phyloP scores from a whole-genome alignment of 2,888 invertebrate genomes.

The Odontocolon sp. region DNA sequence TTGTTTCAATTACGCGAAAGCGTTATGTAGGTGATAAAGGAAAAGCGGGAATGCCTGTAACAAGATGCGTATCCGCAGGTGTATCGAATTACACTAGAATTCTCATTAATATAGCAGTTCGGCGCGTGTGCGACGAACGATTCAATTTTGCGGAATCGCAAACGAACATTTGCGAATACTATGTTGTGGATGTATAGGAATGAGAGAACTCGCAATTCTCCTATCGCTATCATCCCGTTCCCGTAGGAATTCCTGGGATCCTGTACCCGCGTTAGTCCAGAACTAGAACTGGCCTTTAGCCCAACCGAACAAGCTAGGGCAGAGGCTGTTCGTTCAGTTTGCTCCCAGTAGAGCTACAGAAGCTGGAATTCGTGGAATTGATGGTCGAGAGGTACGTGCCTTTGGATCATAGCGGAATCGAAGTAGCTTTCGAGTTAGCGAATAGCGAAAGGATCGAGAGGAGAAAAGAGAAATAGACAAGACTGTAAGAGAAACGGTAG shows the following conservation, averaged over 20 bases:
- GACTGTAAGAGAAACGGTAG: not conserved
- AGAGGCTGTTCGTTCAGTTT: not conserved
- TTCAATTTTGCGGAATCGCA: conserved; percentile 44
- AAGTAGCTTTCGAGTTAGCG: conserved; percentile 22
- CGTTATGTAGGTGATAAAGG: too few species aligned
- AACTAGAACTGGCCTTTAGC: not conserved
- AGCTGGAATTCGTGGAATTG: conserved; percentile 51
- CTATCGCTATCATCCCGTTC: not conserved
- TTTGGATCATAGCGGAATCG: conserved; percentile 26
- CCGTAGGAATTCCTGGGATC: not conserved
- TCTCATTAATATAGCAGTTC: conserved; percentile 20
- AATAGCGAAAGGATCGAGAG: not conserved
- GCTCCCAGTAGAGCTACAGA: not conserved
- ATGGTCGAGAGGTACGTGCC: conserved; percentile 38
- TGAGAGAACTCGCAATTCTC: conserved; percentile 31
- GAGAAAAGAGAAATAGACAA: not conserved
- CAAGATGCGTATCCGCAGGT: too few species aligned
- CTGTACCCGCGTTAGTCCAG: not conserved
- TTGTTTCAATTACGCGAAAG: not conserved
- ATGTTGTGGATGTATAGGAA: not conserved
- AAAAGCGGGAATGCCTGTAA: too few species aligned
- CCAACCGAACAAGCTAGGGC: conserved; percentile 4
- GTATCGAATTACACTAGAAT: conserved; percentile 8
- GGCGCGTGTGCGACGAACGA: conserved; percentile 4
- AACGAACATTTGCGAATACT: conserved; percentile 9